Evolutionary conservation across 2,888 invertebrate species (phyloP), one percentile per base, ranked within the genome.

Genomic region (Pycnomerus fuliginosus): DNA sequence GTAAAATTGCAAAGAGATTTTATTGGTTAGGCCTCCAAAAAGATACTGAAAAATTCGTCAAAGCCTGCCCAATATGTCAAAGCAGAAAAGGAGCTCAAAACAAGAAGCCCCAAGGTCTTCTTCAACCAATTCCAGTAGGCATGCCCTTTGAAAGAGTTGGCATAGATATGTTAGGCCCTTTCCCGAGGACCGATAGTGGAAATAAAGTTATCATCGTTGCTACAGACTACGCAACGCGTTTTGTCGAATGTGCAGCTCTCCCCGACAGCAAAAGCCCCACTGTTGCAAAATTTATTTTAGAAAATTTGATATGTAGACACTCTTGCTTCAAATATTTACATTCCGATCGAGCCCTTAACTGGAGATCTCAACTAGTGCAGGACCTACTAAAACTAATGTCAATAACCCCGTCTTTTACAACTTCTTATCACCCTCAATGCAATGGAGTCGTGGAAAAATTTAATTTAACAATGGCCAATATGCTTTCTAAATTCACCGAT

Each of bases 361-460:
- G n/a, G n/a, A n/a, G n/a, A n/a, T n/a, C n/a, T n/a, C n/a, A n/a
- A n/a, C n/a, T n/a, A n/a, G n/a, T n/a, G n/a, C n/a, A n/a, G n/a
- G n/a, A n/a, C n/a, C n/a, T n/a, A n/a, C n/a, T n/a, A n/a, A n/a
- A n/a, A n/a, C n/a, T n/a, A n/a, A n/a, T n/a, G n/a, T n/a, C n/a
- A n/a, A n/a, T n/a, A n/a, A n/a, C 11, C 13, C 35, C 29, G 7
- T 29, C 30, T 22, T 50, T 40, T 16, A 44, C 44, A 2, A 50
- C 29, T 4, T 16, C 10, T 7, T 48, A 49, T 14, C 35, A 43
- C 31, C 20, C 36, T 17, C 3, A 37, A 8, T 42, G 22, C 3
- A 54, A 56, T 27, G 52, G 50, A 1, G 15, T 55, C 23, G 50
- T 48, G 0, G 54, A n/a, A n/a, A n/a, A n/a, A n/a, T n/a, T n/a